Evolutionary conservation across 2,888 invertebrate genomes (phyloP).

Genomic region (Acleris emargana): DNA sequence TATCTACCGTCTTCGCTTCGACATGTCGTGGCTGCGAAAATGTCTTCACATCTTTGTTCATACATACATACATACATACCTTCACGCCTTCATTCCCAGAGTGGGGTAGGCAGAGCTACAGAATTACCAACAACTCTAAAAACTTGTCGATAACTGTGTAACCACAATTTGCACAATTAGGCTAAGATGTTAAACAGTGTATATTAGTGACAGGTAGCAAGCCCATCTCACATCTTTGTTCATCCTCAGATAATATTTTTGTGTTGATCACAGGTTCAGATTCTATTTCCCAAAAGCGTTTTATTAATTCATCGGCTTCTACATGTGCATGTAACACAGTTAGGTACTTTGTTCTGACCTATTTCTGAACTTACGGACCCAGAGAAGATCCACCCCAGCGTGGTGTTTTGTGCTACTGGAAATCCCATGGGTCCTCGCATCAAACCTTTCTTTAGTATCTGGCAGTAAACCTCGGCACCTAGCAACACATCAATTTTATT

Average conservation of each 20-base stretch:
- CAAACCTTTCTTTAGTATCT: constrained; percentile 37
- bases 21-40: constrained; percentile 32
- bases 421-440: constrained; percentile 29
- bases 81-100: too few relatives aligned
- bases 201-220: too few relatives aligned
- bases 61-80: too few relatives aligned
- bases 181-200: too few relatives aligned
- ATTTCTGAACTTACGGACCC: constrained; percentile 22
- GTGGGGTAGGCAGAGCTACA: too few relatives aligned
- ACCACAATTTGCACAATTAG: too few relatives aligned
- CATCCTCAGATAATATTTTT: constrained; percentile 38
- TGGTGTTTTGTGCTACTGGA: constrained; percentile 38
- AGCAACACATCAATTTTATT: constrained; percentile 37
- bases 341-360: constrained; percentile 2
- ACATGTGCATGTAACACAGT: constrained; percentile 30
- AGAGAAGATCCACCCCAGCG: constrained; percentile 42
- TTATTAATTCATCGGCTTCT: constrained; percentile 35
- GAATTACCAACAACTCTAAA: too few relatives aligned
- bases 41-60: constrained; percentile 25
- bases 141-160: too few relatives aligned
- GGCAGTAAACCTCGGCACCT: constrained; percentile 32
- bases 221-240: constrained; percentile 25
- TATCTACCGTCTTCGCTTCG: constrained; percentile 38
- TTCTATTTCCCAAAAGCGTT: constrained; percentile 45
- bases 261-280: constrained; percentile 25